Percentiles rank a stretch among this genome's conserved stretches.
phyloP scores from a whole-genome alignment of 1,140 invertebrate genomes.

The Pseudomyrmex cubaensis region DNA sequence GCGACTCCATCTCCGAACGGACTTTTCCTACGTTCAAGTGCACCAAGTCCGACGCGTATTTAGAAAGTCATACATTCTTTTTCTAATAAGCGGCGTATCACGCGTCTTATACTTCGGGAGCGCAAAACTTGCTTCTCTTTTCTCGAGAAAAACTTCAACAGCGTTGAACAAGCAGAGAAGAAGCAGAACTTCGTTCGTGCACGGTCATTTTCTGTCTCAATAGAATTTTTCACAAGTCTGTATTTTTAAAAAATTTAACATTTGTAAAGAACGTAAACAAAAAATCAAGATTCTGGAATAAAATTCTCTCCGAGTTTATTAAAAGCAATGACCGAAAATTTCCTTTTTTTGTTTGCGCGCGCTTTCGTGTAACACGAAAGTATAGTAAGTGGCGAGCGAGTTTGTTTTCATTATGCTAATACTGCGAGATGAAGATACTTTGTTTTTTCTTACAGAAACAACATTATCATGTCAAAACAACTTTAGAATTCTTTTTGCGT shows the following conservation, averaged over 20 bases:
- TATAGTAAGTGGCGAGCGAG: no score
- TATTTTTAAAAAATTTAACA: background rate
- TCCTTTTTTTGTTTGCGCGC: no score
- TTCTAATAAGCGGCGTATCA: background rate
- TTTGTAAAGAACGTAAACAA: background rate
- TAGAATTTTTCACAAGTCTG: background rate
- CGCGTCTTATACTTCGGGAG: background rate
- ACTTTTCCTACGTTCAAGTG: background rate
- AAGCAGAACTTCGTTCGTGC: background rate
- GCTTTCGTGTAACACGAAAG: no score
- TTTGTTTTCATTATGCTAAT: no score
- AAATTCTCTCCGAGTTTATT: no score
- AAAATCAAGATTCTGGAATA: background rate
- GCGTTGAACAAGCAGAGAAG: background rate
- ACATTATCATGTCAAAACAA: no score
- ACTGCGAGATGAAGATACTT: no score
- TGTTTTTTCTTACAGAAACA: no score
- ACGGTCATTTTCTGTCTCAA: background rate
- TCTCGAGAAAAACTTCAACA: background rate
- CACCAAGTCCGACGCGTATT: conserved; percentile 11
- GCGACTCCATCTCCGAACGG: background rate
- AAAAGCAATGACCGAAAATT: no score
- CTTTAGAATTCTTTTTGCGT: no score
- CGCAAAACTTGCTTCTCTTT: background rate
- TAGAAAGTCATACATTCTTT: conserved; percentile 13